phyloP scores from a whole-genome alignment of 2,797 vertebrate genomes.

The Pipistrellus pygmaeus region DNA sequence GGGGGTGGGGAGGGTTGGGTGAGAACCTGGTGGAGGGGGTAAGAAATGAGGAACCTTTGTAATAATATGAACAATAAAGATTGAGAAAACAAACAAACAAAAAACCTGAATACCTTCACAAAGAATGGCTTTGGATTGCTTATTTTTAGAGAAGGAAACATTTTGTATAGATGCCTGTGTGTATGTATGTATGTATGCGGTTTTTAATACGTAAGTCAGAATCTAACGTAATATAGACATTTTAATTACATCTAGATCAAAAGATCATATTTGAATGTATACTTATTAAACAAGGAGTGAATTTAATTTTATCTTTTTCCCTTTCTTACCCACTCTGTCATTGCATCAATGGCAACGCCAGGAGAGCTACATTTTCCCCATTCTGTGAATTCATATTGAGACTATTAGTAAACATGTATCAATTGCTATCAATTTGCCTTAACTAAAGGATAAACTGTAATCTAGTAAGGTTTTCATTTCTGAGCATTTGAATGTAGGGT shows the following conservation, averaged over 20 bases:
- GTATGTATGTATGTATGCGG: neutral
- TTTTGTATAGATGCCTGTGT: neutral
- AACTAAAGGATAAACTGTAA: neutral
- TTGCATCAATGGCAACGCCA: neutral
- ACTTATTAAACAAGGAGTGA: neutral
- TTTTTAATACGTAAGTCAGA: neutral
- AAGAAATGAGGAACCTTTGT: too few species aligned
- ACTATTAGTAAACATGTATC: neutral
- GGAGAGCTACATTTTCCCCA: neutral
- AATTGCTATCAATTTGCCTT: neutral
- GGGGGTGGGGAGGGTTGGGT: too few species aligned
- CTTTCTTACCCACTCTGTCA: neutral
- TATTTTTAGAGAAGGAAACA: neutral
- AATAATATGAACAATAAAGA: too few species aligned
- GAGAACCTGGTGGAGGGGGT: too few species aligned
- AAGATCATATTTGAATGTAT: neutral
- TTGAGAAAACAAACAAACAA: too few species aligned
- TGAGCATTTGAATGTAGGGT: neutral
- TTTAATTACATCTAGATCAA: neutral
- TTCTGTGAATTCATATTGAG: neutral
- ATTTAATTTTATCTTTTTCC: neutral
- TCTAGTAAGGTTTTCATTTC: neutral
- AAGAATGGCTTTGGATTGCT: neutral
- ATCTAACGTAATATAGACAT: neutral
- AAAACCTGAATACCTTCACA: neutral